phyloP scores from a whole-genome alignment of 2,888 invertebrate genomes.

The Strigamia crassipes region DNA sequence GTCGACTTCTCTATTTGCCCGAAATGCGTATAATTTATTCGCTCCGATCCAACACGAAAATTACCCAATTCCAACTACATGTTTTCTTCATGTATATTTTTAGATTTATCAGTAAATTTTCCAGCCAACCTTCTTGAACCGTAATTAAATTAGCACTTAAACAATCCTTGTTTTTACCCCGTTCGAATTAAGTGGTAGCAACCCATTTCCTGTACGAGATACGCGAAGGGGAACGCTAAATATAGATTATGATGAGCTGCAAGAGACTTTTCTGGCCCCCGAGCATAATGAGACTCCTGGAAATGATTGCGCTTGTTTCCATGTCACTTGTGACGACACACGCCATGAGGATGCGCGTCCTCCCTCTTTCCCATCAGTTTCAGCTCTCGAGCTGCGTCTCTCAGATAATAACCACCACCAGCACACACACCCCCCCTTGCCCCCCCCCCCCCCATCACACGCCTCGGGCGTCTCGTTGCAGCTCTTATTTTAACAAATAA shows the following conservation, averaged over 20 bases:
- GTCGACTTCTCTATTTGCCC: neutral
- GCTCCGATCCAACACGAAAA: too few species aligned
- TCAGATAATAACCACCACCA: conserved; percentile 38
- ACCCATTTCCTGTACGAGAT: conserved; percentile 34
- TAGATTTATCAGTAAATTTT: neutral
- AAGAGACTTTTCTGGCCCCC: conserved; percentile 39
- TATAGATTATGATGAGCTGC: conserved; percentile 42
- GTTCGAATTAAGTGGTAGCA: conserved; percentile 35
- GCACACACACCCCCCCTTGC: neutral
- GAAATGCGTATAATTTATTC: neutral
- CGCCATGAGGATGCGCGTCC: conserved; percentile 38
- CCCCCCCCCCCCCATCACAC: neutral
- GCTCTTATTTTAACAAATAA: conserved; percentile 6
- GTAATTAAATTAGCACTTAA: conserved; percentile 22
- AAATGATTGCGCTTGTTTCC: conserved; percentile 40
- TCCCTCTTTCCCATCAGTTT: conserved; percentile 42
- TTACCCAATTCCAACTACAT: too few species aligned
- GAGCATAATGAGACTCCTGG: conserved; percentile 40
- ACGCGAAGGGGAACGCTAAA: conserved; percentile 23
- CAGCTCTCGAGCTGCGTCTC: conserved; percentile 31
- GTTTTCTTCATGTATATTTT: neutral
- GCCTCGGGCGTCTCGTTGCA: neutral
- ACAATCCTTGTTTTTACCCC: conserved; percentile 13
- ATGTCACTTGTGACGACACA: conserved; percentile 42
- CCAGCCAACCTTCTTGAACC: neutral